Evolutionary conservation across 2,888 invertebrate genomes (phyloP), one percentile per base, ranked within the genome.

Genomic region (Stegana nigrithorax): DNA sequence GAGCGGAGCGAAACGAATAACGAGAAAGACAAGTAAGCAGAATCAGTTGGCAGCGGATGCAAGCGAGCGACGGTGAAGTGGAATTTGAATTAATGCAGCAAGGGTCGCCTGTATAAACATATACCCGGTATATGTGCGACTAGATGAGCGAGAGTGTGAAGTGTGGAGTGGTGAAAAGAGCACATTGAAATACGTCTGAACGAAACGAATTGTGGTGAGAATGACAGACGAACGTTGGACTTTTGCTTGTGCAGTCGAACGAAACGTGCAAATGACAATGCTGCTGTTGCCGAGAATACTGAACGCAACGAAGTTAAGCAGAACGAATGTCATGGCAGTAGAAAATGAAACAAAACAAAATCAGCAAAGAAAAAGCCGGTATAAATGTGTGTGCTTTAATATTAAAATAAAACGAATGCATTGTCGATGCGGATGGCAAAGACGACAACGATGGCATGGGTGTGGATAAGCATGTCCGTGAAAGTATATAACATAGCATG

Each of bases 51-150:
- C 12, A 32, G 21, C 10, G 39, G 19, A 19, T 32, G 70, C 59
- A 70, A 14, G 44, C 17, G 17, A 39, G 53, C 68, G 67, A 69
- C 73, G 71, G 75, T 75, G 80, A 70, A 79, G 70, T 77, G 68
- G 68, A 73, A 79, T 73, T 74, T 67, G 71, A 78, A 72, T 67
- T 71, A 71, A 73, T 70, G 71, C 71, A 66, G 70, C 69, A 72
- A 76, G 75, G 76, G 75, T 73, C 75, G 78, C 68, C 71, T 68
- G 70, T 68, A 67, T 65, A 61, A 58, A 60, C 64, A 68, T 36
- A 62, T 56, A 55, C 64, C 44, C n/a, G n/a, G n/a, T n/a, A n/a
- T n/a, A n/a, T n/a, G n/a, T n/a, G n/a, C n/a, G n/a, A n/a, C n/a
- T n/a, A n/a, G n/a, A n/a, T n/a, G n/a, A n/a, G n/a, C n/a, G n/a